Conservation (phyloP, 2,113 vertebrate species). For the Eubucco bourcierii region DNA sequence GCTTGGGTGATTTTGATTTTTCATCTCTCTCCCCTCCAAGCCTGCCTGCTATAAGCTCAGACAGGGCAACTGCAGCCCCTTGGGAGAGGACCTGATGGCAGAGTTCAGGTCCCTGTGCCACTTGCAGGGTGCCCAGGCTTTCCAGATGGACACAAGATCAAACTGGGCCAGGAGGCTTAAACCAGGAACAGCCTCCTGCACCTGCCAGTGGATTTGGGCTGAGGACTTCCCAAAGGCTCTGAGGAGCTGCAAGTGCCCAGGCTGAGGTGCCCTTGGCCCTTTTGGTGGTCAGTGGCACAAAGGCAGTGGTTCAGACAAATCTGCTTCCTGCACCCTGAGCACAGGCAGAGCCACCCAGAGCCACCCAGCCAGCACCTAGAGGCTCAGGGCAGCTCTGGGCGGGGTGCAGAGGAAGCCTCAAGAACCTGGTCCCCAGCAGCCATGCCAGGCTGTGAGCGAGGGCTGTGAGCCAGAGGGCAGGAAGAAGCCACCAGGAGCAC, state of each 20-base stretch:
- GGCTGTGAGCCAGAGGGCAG: constrained; percentile 53
- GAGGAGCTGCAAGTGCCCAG: not conserved
- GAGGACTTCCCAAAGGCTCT: not conserved
- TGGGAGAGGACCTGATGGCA: not conserved
- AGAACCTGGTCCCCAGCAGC: constrained; percentile 18
- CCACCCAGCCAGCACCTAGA: not conserved
- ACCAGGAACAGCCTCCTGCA: not conserved
- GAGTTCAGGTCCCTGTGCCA: not conserved
- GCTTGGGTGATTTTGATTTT: not conserved
- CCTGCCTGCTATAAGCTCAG: not conserved
- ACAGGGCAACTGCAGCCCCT: not conserved
- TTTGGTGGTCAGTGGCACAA: not conserved
- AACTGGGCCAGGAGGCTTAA: not conserved
- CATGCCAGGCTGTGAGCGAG: constrained; percentile 24
- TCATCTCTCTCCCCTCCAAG: not conserved
- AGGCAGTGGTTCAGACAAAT: not conserved
- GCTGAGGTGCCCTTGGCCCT: not conserved
- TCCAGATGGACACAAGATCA: not conserved
- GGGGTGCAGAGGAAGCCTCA: not conserved
- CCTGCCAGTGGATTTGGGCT: not conserved
- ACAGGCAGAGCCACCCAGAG: not conserved
- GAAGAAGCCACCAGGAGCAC: constrained; percentile 41
- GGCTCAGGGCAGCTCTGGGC: not conserved
- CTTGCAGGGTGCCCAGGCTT: not conserved
- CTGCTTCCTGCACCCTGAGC: not conserved